These are phyloP conservation scores for Chiridota heheva DNA, from an alignment of 35 echinoderm and acorn worm genomes.

Conservation along the genomic window DNA sequence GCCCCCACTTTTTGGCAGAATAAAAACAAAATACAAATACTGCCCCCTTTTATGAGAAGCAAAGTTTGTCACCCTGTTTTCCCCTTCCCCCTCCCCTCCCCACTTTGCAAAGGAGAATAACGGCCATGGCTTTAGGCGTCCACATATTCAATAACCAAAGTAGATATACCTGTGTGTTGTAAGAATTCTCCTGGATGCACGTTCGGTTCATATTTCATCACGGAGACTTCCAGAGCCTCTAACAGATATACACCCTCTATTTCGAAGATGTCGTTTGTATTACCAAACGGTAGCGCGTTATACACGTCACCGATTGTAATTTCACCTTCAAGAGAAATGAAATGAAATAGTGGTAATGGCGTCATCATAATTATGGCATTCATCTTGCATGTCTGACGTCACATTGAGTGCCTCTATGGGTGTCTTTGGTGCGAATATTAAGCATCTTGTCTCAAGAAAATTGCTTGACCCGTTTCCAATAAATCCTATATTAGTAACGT, in stretches of 20 bases:
- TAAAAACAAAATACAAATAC: too few relatives aligned
- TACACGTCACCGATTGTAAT: conserved; percentile 56
- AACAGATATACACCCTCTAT: conserved; percentile 38
- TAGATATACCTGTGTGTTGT: conserved; percentile 44
- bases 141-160: too few relatives aligned
- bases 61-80: too few relatives aligned
- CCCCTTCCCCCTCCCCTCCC: too few relatives aligned
- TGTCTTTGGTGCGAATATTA: not conserved
- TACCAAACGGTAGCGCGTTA: conserved; percentile 49
- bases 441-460: too few relatives aligned
- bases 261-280: conserved; percentile 57
- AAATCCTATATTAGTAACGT: too few relatives aligned
- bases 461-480: too few relatives aligned
- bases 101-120: too few relatives aligned
- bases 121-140: too few relatives aligned
- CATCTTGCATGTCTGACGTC: not conserved
- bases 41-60: too few relatives aligned
- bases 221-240: conserved; percentile 50
- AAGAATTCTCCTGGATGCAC: conserved; percentile 43
- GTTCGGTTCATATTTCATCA: conserved; percentile 24
- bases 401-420: not conserved
- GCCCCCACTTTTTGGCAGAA: too few relatives aligned
- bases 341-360: not conserved
- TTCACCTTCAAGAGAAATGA: conserved; percentile 26
- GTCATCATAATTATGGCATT: not conserved